Percentiles rank a stretch among this genome's conserved stretches.
Evolutionary conservation across 2,888 invertebrate genomes (phyloP).

Genomic region (Orthosia gothica): DNA sequence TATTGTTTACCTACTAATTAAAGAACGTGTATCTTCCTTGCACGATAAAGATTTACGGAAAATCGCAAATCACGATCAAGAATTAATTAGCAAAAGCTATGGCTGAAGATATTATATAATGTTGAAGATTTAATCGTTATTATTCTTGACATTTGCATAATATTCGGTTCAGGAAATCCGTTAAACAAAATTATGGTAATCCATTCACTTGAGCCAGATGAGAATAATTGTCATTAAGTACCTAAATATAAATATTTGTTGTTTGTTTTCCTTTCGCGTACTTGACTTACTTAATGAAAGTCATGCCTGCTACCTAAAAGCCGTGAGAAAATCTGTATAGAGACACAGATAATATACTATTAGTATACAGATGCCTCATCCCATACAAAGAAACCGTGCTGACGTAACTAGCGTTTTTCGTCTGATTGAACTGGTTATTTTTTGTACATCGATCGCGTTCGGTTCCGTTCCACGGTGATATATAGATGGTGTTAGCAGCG

Average conservation of each 20-base stretch:
- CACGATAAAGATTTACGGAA: background rate
- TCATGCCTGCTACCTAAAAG: too few relatives aligned
- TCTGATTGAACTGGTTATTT: too few relatives aligned
- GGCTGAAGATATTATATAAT: background rate
- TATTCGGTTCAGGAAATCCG: slow-evolving; percentile 10
- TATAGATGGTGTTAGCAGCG: too few relatives aligned
- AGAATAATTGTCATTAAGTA: background rate
- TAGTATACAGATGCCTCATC: too few relatives aligned
- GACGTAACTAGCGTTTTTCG: too few relatives aligned
- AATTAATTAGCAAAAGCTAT: slow-evolving; percentile 16
- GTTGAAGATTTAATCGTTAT: background rate
- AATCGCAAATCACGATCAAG: background rate
- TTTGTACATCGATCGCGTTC: too few relatives aligned
- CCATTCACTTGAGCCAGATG: background rate
- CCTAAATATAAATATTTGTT: background rate
- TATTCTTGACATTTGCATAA: slow-evolving; percentile 23
- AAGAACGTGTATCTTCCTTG: background rate
- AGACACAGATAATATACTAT: too few relatives aligned
- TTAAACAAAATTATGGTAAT: slow-evolving; percentile 12
- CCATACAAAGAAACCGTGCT: too few relatives aligned
- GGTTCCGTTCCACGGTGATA: too few relatives aligned
- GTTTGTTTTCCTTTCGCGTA: background rate
- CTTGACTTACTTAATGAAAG: too few relatives aligned
- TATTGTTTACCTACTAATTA: too few relatives aligned
- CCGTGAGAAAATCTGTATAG: too few relatives aligned